These are phyloP conservation scores for Malurus cyaneus DNA, from an alignment of 2,113 vertebrate genomes.

Conservation along the genomic window DNA sequence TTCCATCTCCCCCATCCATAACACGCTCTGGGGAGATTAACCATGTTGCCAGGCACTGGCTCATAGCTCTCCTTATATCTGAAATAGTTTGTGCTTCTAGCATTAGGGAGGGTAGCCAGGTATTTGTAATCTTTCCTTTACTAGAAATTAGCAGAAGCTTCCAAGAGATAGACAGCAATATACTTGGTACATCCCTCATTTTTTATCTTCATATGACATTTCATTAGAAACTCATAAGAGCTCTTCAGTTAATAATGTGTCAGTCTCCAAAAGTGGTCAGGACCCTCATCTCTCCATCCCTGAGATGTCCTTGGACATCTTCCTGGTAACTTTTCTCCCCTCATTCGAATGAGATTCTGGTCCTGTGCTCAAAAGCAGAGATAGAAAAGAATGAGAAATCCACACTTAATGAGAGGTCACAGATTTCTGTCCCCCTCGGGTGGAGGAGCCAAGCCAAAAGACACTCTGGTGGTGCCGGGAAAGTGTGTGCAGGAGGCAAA, in stretches of 20 bases:
- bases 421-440: background rate
- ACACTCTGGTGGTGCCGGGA: rapidly evolving
- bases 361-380: background rate
- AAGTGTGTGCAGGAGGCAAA: background rate
- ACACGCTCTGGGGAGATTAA: background rate
- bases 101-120: background rate
- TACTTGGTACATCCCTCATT: background rate
- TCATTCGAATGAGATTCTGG: background rate
- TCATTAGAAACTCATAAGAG: background rate
- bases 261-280: background rate
- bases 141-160: slow-evolving; percentile 19
- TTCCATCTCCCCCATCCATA: background rate
- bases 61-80: slow-evolving; percentile 18
- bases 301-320: background rate
- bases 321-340: background rate
- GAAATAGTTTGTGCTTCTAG: slow-evolving; percentile 5
- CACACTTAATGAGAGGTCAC: background rate
- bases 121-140: background rate
- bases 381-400: background rate
- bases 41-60: background rate
- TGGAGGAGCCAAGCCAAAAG: background rate
- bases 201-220: background rate
- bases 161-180: background rate
- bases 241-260: background rate
- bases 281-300: background rate